These are phyloP conservation scores for Scaptomyza tumidula DNA, from an alignment of 2,888 invertebrate species.

Conservation along the genomic window DNA sequence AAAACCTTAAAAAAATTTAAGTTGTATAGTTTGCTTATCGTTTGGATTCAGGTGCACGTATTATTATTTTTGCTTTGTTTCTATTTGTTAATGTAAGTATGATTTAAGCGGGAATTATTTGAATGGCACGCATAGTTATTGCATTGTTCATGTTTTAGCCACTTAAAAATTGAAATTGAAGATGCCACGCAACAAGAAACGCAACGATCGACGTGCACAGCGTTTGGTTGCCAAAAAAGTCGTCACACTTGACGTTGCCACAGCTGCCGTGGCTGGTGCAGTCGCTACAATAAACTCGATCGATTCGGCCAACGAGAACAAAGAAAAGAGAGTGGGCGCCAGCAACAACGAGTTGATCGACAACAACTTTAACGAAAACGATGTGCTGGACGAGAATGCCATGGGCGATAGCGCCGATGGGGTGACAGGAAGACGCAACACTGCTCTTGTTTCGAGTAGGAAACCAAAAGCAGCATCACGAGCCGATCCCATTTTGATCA, in stretches of 20 bases:
- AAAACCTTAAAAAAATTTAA: neutral
- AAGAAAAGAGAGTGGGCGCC: neutral
- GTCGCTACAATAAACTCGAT: neutral
- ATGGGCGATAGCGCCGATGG: constrained; percentile 18
- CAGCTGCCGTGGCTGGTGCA: neutral
- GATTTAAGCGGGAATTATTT: neutral
- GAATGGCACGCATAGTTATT: neutral
- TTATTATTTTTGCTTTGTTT: neutral
- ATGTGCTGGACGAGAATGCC: constrained; percentile 12
- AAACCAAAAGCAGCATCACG: constrained; percentile 59
- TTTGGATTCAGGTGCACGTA: neutral
- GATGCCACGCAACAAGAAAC: constrained; percentile 50
- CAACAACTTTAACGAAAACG: neutral
- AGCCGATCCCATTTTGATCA: constrained; percentile 87
- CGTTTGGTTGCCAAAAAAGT: neutral
- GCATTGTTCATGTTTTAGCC: neutral
- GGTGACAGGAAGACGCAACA: constrained; percentile 15
- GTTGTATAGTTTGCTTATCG: neutral
- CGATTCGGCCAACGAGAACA: neutral
- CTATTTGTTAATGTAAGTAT: neutral
- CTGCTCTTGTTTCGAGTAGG: constrained; percentile 12
- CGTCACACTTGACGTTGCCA: neutral
- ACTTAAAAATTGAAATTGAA: neutral
- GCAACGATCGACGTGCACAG: constrained; percentile 38
- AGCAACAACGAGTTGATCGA: neutral